Percentiles rank a stretch among this genome's conserved stretches.
phyloP scores from a whole-genome alignment of 2,113 vertebrate genomes.

The Deroptyus accipitrinus region DNA sequence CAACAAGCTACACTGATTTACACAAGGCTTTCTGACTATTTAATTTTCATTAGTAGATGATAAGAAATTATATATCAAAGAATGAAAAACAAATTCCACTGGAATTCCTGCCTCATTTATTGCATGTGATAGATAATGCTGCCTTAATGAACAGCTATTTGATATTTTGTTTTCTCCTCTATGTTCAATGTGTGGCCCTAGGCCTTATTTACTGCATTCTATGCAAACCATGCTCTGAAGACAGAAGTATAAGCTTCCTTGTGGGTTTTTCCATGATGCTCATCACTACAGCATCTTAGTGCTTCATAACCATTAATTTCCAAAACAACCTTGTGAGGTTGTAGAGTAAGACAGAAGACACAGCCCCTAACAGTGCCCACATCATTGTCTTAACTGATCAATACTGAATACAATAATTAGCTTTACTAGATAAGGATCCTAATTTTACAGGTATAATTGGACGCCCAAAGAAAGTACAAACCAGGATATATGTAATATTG shows the following conservation, averaged over 20 bases:
- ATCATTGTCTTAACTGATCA: constrained; percentile 30
- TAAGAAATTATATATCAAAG: not conserved
- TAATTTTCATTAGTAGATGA: not conserved
- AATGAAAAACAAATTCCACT: not conserved
- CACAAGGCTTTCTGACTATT: not conserved
- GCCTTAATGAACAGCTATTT: constrained; percentile 40
- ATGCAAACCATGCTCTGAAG: constrained; percentile 20
- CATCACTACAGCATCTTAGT: not conserved
- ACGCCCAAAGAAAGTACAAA: constrained; percentile 10
- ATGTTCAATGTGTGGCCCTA: not conserved
- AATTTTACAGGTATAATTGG: constrained; percentile 54
- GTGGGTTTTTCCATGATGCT: not conserved
- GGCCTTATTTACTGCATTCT: constrained; percentile 38
- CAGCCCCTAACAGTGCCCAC: not conserved
- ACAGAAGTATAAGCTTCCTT: constrained; percentile 21
- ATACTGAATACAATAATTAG: constrained; percentile 50
- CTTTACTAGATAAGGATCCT: constrained; percentile 59
- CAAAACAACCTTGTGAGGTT: constrained; percentile 48
- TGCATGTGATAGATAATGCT: not conserved
- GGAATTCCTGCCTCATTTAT: not conserved
- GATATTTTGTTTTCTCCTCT: constrained; percentile 29
- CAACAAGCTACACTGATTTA: not conserved
- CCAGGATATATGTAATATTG: not conserved
- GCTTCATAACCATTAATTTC: constrained; percentile 29
- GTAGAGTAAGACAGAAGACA: not conserved